Conservation (phyloP, 2,888 invertebrate species). For the Ormyrus thymus region DNA sequence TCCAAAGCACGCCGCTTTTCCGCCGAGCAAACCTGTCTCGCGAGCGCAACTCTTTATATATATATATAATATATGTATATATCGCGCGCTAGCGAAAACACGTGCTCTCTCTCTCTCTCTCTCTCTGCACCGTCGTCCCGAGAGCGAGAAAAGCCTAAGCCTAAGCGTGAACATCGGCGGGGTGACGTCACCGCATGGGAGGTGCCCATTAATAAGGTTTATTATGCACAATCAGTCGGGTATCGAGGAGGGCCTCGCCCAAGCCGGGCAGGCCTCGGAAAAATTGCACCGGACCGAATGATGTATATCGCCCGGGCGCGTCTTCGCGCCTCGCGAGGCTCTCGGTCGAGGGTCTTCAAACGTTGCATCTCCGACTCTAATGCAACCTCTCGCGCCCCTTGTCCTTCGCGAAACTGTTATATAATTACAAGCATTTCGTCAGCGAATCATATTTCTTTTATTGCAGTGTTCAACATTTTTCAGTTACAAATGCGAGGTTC, state of each 20-base stretch:
- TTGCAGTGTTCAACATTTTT: too few relatives aligned
- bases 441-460: too few relatives aligned
- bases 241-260: background rate
- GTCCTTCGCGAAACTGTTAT: too few relatives aligned
- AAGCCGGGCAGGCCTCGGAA: background rate
- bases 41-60: background rate
- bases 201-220: constrained; percentile 63
- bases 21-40: background rate
- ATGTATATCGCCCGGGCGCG: constrained; percentile 66
- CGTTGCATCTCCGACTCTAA: background rate
- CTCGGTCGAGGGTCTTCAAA: background rate
- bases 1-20: constrained; percentile 13
- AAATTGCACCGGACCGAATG: constrained; percentile 49
- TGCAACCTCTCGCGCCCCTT: too few relatives aligned
- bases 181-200: constrained; percentile 64
- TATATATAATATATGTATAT: background rate
- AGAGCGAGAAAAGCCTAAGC: background rate
- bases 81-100: constrained; percentile 34
- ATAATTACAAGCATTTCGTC: too few relatives aligned
- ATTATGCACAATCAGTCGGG: constrained; percentile 54
- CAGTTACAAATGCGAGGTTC: background rate
- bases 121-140: constrained; percentile 17
- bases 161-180: constrained; percentile 50
- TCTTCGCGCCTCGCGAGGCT: constrained; percentile 58
- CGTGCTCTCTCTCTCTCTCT: constrained; percentile 35